phyloP scores from a whole-genome alignment of 92 coral and sea anemone genomes.

The Parazoanthus darwini region DNA sequence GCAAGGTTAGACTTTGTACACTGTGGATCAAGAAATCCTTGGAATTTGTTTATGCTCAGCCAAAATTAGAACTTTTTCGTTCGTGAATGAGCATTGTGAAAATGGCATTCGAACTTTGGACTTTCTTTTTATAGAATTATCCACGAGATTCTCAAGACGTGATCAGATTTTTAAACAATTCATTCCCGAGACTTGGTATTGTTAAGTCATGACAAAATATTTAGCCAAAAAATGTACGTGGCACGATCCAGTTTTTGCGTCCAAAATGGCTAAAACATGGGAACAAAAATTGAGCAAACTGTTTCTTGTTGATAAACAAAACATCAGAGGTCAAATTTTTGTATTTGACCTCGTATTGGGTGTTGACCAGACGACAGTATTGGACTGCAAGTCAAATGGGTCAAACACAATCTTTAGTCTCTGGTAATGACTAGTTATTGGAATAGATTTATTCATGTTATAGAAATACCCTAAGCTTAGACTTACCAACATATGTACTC shows the following conservation, averaged over 20 bases:
- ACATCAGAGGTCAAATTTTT: no score
- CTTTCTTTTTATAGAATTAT: not conserved
- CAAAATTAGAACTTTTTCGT: not conserved
- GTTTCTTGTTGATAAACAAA: not conserved
- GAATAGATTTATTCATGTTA: no score
- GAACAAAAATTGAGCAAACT: no score
- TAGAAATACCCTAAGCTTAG: no score
- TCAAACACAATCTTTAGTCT: no score
- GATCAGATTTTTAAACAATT: not conserved
- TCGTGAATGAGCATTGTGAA: not conserved
- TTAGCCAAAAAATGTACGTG: not conserved
- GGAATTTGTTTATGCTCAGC: not conserved
- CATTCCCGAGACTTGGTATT: not conserved
- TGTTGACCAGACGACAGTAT: no score
- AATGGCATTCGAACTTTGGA: not conserved
- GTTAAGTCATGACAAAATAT: not conserved
- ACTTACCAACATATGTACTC: no score
- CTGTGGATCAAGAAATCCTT: not conserved
- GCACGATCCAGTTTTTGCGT: no score
- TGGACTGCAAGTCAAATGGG: no score
- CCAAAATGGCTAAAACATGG: no score
- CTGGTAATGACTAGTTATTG: no score
- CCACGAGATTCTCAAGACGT: not conserved
- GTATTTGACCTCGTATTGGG: no score
- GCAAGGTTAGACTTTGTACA: not conserved